These are phyloP conservation scores for Crotalus horridus DNA, from an alignment of 2,113 vertebrate genomes.

Conservation along the genomic window DNA sequence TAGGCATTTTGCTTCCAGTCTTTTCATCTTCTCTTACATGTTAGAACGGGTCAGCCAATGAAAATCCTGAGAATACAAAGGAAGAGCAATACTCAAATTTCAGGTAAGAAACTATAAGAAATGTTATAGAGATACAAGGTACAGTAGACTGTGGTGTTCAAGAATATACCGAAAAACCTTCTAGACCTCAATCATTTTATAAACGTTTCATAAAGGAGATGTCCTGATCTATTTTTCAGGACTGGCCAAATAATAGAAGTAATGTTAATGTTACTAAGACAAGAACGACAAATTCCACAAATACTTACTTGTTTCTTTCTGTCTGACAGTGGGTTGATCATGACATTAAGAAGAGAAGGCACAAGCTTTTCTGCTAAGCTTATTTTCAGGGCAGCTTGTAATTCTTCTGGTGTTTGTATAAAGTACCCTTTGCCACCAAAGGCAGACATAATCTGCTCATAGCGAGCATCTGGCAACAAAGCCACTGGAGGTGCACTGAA, in stretches of 20 bases:
- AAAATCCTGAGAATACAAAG: conserved; percentile 82
- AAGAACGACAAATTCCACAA: not conserved
- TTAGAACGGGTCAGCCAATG: conserved; percentile 93
- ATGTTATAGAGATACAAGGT: not conserved
- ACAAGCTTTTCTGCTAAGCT: conserved; percentile 75
- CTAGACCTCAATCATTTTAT: not conserved
- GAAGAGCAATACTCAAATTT: not conserved
- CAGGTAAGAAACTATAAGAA: not conserved
- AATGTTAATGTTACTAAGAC: not conserved
- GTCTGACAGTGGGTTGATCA: conserved; percentile 85
- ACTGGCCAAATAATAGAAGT: not conserved
- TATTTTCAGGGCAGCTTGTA: conserved; percentile 74
- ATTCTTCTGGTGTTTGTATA: conserved; percentile 83
- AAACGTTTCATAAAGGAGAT: not conserved
- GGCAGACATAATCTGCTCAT: conserved; percentile 87
- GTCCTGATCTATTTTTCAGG: not conserved
- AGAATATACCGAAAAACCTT: not conserved
- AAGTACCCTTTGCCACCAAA: conserved; percentile 92
- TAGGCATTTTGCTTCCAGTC: accelerated
- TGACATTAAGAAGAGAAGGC: conserved; percentile 88
- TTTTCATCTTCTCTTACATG: conserved; percentile 68
- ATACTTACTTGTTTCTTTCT: conserved; percentile 87
- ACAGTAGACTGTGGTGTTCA: not conserved
- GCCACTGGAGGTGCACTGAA: conserved; percentile 83
- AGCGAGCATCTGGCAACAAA: conserved; percentile 87